Conservation (phyloP, 2,797 vertebrate genomes). For the Cirrhinus mrigala region DNA sequence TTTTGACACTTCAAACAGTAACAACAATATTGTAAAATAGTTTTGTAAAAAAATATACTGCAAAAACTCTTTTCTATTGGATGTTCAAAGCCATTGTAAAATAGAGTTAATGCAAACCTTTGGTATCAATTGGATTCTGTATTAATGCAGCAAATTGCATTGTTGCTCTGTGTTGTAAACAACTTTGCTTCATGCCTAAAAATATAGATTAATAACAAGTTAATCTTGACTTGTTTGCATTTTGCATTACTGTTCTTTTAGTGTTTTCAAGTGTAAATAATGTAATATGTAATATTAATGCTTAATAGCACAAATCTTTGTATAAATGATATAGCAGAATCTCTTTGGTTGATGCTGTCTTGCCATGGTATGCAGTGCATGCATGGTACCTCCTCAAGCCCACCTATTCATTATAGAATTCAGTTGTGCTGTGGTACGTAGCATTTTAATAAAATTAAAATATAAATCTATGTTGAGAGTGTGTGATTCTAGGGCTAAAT, state of each 20-base stretch:
- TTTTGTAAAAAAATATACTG: background rate
- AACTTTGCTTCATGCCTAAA: background rate
- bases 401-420: background rate
- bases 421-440: background rate
- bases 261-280: background rate
- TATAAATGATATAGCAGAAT: background rate
- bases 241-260: background rate
- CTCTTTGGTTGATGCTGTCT: background rate
- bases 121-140: background rate
- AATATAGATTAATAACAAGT: background rate
- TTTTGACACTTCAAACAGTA: background rate
- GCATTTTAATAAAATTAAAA: slow-evolving; percentile 9
- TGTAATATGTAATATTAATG: too few species aligned
- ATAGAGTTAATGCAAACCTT: background rate
- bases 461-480: background rate
- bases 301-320: too few species aligned
- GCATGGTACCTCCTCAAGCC: background rate
- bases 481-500: background rate
- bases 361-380: background rate
- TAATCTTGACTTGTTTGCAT: background rate
- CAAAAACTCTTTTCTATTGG: background rate
- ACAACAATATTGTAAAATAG: background rate
- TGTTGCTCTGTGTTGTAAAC: background rate
- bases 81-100: background rate
- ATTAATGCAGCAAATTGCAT: background rate